A percentile compares a stretch with the other conserved stretches of the same genome.
phyloP scores from a whole-genome alignment of 2,797 vertebrate genomes.

The Enteromius radiatus region DNA sequence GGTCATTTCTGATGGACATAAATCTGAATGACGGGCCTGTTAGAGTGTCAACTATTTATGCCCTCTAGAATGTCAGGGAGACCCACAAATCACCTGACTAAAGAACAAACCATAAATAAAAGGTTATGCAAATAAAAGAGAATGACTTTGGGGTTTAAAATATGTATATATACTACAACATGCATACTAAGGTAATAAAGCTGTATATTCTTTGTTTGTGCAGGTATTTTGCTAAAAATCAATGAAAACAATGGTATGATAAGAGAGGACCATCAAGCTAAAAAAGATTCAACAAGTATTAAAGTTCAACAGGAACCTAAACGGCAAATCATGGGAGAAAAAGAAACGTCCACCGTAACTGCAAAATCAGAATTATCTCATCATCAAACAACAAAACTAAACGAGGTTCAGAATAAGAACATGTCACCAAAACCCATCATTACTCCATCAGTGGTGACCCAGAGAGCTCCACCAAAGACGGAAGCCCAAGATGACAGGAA shows the following conservation, averaged over 20 bases:
- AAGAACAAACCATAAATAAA: slow-evolving; percentile 14
- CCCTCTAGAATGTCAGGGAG: not conserved
- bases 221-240: slow-evolving; percentile 51
- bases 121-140: not conserved
- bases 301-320: slow-evolving; percentile 33
- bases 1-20: slow-evolving; percentile 16
- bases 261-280: slow-evolving; percentile 2
- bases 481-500: slow-evolving; percentile 22
- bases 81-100: slow-evolving; percentile 19
- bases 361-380: not conserved
- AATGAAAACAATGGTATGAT: slow-evolving; percentile 37
- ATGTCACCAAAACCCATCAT: not conserved
- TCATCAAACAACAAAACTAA: not conserved
- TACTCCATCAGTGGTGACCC: not conserved
- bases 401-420: slow-evolving; percentile 5
- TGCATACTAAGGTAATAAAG: not conserved
- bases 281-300: not conserved
- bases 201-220: slow-evolving; percentile 1
- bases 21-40: slow-evolving; percentile 28
- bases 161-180: not conserved
- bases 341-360: not conserved
- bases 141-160: not conserved
- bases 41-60: slow-evolving; percentile 40
- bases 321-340: slow-evolving; percentile 26
- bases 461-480: slow-evolving; percentile 24